Base-by-base conservation (phyloP, 1,140 invertebrate species). In the Chrysopa pallens region DNA sequence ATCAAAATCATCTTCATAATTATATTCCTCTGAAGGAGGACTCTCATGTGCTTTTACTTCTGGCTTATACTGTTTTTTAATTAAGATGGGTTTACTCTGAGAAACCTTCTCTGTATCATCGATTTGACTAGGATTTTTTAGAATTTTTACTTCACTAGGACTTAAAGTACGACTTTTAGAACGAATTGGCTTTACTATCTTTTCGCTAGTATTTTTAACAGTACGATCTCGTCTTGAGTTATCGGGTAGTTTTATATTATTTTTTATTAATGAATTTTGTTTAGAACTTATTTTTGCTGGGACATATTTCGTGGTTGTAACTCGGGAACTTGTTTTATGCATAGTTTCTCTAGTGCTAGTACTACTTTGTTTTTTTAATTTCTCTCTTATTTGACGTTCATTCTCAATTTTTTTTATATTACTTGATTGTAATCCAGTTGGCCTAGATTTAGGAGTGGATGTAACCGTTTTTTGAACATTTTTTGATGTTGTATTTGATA, bases 1-100 rank as follows among this genome's bases (percentile, higher is more conserved):
- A 45, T 73, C 70, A 41, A 73, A 73, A 51, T 73, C 70, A 43
- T 72, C 69, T 59, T 71, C 69, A 42, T 73, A 73, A 44, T 61
- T 53, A 31, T 52, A 50, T 2, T 57, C 53, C n/a, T 55, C 50
- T 13, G 37, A 13, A 36, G 33, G 9, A 6, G 33, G 12, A 36
- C 33, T 36, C 33, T 36, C 33, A n/a, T 36, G 9, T 36, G 33
- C 12, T 36, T 36, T 36, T 13, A 13, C 9, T 6, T 36, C 12
- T 3, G 33, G 12, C 9, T 2, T 36, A 36, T n/a, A 36, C 2
- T 11, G 2, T 13, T 11, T 11, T 36, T 13, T 36, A 13, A 36
- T 36, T 6, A 6, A 6, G 9, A 6, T 11, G 6, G 33, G 9
- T 38, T 38, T 38, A 13, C 8, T 9, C 9, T 38, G 8, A 4